Evolutionary conservation across 1,140 invertebrate genomes (phyloP).

Genomic region (Drosophila parvula): DNA sequence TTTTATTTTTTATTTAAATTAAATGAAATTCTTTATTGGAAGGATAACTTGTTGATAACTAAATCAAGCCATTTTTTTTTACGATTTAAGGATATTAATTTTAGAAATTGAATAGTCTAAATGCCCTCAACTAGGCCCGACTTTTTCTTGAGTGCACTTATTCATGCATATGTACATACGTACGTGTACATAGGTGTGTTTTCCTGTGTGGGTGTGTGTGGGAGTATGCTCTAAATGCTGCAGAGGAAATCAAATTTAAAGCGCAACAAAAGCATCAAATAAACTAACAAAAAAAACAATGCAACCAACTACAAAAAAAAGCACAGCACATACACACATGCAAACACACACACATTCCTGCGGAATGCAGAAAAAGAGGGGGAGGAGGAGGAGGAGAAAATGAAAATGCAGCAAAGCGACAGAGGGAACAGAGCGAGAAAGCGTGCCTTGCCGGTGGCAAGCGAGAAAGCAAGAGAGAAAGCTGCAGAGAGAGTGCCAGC

Average conservation of each 20-base stretch:
- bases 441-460: background rate
- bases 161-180: slow-evolving; percentile 5
- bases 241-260: slow-evolving; percentile 75
- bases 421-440: slow-evolving; percentile 13
- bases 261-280: slow-evolving; percentile 52
- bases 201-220: background rate
- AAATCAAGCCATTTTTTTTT: background rate
- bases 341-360: slow-evolving; percentile 1
- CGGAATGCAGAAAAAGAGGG: slow-evolving; percentile 8
- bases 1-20: too few species aligned
- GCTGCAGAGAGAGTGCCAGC: slow-evolving; percentile 25
- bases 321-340: slow-evolving; percentile 13
- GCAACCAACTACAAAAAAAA: slow-evolving; percentile 41
- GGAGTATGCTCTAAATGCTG: slow-evolving; percentile 52
- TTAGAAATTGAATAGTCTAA: background rate
- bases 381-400: background rate
- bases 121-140: too few species aligned
- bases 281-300: slow-evolving; percentile 28
- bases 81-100: background rate
- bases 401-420: slow-evolving; percentile 21
- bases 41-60: too few species aligned
- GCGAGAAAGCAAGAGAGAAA: slow-evolving; percentile 14
- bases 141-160: slow-evolving; percentile 8
- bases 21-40: too few species aligned
- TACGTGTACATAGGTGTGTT: slow-evolving; percentile 15